These are phyloP conservation scores for Sylvilagus floridanus DNA, from an alignment of 2,797 vertebrate genomes.

Conservation along the genomic window DNA sequence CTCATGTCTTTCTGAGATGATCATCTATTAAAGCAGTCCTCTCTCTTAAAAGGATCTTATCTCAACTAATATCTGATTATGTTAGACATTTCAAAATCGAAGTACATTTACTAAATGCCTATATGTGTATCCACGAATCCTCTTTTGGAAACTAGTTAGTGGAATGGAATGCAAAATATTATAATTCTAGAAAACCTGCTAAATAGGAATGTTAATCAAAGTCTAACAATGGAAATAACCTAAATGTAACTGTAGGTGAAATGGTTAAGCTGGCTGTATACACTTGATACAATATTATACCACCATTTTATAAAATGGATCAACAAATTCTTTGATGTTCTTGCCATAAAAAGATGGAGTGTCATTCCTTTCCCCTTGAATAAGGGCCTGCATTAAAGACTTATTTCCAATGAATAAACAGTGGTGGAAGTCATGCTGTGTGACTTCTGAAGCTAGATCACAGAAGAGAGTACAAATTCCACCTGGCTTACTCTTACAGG, in stretches of 20 bases:
- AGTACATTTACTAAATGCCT: slow-evolving; percentile 35
- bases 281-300: slow-evolving; percentile 32
- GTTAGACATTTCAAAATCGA: slow-evolving; percentile 66
- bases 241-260: slow-evolving; percentile 51
- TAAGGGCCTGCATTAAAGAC: not conserved
- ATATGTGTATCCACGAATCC: slow-evolving; percentile 22
- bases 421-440: not conserved
- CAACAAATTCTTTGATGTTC: not conserved
- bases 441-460: slow-evolving; percentile 27
- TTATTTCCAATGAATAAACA: slow-evolving; percentile 50
- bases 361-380: slow-evolving; percentile 11
- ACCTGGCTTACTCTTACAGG: slow-evolving; percentile 31
- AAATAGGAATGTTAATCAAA: slow-evolving; percentile 42
- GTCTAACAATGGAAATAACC: slow-evolving; percentile 31
- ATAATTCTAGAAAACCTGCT: slow-evolving; percentile 50
- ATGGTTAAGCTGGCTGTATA: slow-evolving; percentile 47
- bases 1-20: slow-evolving; percentile 9
- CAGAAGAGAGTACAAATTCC: slow-evolving; percentile 21
- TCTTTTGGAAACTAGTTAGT: slow-evolving; percentile 49
- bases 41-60: slow-evolving; percentile 40
- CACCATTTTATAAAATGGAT: slow-evolving; percentile 45
- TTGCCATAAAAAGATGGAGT: not conserved
- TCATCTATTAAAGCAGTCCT: slow-evolving; percentile 34
- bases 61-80: slow-evolving; percentile 39
- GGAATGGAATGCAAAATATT: slow-evolving; percentile 49